Evolutionary conservation across 2,888 invertebrate species (phyloP), one percentile per base, ranked within the genome.

Genomic region (Apamea monoglypha): DNA sequence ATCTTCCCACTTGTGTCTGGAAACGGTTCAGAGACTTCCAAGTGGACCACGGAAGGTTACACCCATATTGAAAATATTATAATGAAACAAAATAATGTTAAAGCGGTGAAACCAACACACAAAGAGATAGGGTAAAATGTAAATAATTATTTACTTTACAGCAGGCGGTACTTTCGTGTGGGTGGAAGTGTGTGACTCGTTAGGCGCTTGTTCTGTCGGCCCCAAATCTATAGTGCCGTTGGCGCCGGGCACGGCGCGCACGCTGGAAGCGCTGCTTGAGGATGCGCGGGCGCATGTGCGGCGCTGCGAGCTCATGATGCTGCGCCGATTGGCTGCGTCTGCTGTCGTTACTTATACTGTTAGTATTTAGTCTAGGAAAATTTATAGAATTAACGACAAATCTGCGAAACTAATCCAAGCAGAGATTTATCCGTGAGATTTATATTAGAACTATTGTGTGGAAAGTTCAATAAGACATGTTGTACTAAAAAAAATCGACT

Each of bases 181-280:
- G 94, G 91, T 93, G 7, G 92, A 93, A 79, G 93, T 94, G 0
- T 95, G 95, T 56, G 95, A 95, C 83, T 89, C 92, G 0, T 85
- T 91, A 3, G 93, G 92, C 0, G 95, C 94, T 0, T 95, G 95
- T 82, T 84, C 92, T 1, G 70, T 70, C 4, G 91, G 94, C 7
- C 72, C 74, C 0, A 36, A 80, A 0, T 87, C 53, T 36, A 76
- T 76, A 6, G 80, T 95, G 5, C 12, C 78, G 0, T 74, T 94
- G 59, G 47, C 69, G 0, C 83, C 90, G 2, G 93, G 93, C 0
- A 87, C 90, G 44, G 93, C 91, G 2, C 87, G 91, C 8, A 92
- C 92, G 0, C 40, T 91, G 0, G 83, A 91, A 3, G 44, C 81
- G 5, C 78, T 95, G 56, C 79, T 93, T 6, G 89, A 90, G 4